Evolutionary conservation across 64 coral and sea anemone species (phyloP).

Genomic region (Stichodactyla mertensii): DNA sequence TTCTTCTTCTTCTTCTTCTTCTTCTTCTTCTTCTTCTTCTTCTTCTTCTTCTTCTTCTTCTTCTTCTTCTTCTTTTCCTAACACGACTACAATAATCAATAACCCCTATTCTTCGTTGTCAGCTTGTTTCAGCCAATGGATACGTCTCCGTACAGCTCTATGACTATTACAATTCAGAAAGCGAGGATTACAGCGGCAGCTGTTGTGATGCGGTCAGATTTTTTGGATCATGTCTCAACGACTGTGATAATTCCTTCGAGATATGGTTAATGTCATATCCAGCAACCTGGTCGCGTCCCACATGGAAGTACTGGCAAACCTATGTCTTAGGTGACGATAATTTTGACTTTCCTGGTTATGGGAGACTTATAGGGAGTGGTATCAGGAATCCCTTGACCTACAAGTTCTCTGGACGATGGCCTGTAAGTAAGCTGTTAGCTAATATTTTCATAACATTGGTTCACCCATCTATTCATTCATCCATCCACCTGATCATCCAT

Average conservation of each 20-base stretch:
- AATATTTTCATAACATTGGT: too few species aligned
- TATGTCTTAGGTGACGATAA: constrained; percentile 61
- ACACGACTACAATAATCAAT: too few species aligned
- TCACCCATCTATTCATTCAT: too few species aligned
- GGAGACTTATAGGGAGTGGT: constrained; percentile 35
- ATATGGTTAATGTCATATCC: constrained; percentile 56
- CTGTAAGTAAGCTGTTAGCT: not conserved
- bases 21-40: too few species aligned
- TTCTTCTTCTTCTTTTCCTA: too few species aligned
- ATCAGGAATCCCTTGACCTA: constrained; percentile 67
- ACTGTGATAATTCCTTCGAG: constrained; percentile 76
- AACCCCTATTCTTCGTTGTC: not conserved
- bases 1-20: too few species aligned
- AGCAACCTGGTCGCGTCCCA: not conserved
- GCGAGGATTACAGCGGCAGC: constrained; percentile 42
- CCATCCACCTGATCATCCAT: too few species aligned
- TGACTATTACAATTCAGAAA: constrained; percentile 54
- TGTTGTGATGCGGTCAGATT: constrained; percentile 59
- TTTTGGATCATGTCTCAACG: constrained; percentile 53
- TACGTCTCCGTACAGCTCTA: constrained; percentile 68
- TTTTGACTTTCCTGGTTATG: constrained; percentile 64
- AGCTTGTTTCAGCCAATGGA: constrained; percentile 30
- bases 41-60: too few species aligned
- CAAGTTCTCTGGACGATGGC: constrained; percentile 66
- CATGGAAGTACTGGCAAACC: constrained; percentile 46